Conservation (phyloP, 2,888 invertebrate species). For the Gnatocerus cornutus region DNA sequence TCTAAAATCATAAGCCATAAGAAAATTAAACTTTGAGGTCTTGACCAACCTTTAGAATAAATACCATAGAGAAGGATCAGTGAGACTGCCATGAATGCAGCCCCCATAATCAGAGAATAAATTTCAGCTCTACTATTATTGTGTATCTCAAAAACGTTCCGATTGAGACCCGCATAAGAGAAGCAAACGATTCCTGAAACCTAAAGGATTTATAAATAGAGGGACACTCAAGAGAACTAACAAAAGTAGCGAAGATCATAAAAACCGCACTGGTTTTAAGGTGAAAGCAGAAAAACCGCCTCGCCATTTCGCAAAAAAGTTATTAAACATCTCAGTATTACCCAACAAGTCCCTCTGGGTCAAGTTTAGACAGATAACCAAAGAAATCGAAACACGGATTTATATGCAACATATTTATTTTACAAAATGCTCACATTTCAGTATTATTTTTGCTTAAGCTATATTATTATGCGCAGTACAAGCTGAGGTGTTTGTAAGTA, state of each 20-base stretch:
- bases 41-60: conserved; percentile 6
- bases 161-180: not conserved
- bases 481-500: conserved; percentile 19
- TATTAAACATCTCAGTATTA: not conserved
- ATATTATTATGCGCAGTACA: conserved; percentile 34
- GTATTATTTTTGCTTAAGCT: conserved; percentile 2
- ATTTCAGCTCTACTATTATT: not conserved
- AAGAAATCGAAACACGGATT: not conserved
- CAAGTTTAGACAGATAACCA: not conserved
- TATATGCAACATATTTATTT: conserved; percentile 35
- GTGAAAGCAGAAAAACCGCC: not conserved
- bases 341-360: not conserved
- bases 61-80: conserved; percentile 6
- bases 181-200: not conserved
- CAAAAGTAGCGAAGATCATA: conserved; percentile 5
- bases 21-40: not conserved
- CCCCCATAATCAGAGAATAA: not conserved
- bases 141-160: not conserved
- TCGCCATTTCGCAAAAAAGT: not conserved
- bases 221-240: too few species aligned
- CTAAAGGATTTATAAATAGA: not conserved
- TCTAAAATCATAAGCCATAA: not conserved
- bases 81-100: not conserved
- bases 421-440: conserved; percentile 11
- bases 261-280: not conserved